Evolutionary conservation across 1,140 invertebrate genomes (phyloP), one percentile per base, ranked within the genome.

Genomic region (Calycopis cecrops): DNA sequence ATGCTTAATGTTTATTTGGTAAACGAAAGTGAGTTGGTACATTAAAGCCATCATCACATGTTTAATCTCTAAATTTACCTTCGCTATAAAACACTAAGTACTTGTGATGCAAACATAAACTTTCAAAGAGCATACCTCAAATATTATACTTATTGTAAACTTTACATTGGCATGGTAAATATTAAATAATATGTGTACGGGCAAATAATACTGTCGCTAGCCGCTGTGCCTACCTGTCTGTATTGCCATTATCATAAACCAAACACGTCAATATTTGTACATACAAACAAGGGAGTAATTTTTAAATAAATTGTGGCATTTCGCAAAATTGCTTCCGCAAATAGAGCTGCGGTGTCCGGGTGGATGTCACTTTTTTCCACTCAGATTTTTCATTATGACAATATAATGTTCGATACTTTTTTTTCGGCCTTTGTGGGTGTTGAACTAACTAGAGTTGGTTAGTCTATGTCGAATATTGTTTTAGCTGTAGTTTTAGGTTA

Each of bases 301-400:
- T 86, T 86, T 86, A 84, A 86, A 86, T 86, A 86, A 86, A 86
- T 86, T 85, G 83, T 84, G 83, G 83, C 83, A 83, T 83, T 84
- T 86, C 69, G 83, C 80, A 70, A 84, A 86, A 84, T 86, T 86
- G 83, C 72, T 86, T 82, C 73, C 73, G 76, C 79, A 86, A 86
- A 86, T 85, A 86, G 71, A 76, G 79, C 71, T 80, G 78, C 80
- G 79, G 69, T 75, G 73, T 69, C 60, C 65, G 66, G 65, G 67
- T 62, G 66, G 73, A 72, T 76, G 78, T 76, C 71, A 75, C 72
- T 80, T 82, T 85, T 80, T 79, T 76, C 72, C 55, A 66, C 38
- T 63, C 71, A 18, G 51, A 38, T 52, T 52, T 52, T 40, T 52
- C n/a, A 40, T 8, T 14, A 40, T 3, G n/a, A 12, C 21, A 28